Base-by-base conservation (phyloP, 2,888 invertebrate genomes). In the Stenolophus ochropezus region DNA sequence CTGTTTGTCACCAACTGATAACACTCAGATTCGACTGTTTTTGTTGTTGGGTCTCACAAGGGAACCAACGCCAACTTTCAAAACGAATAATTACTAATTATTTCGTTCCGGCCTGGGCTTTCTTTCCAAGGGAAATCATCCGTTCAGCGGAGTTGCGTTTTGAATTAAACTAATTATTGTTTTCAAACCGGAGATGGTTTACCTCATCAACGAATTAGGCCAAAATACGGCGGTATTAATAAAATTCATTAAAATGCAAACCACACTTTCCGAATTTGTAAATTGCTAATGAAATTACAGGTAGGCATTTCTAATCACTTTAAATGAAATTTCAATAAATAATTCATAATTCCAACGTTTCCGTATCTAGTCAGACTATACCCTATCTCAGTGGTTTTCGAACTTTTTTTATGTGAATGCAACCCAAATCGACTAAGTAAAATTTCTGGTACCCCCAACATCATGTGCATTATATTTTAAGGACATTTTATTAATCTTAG, bases 1-100 rank as follows among this genome's bases (percentile, higher is more conserved):
- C 65, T 69, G 65, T 69, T 69, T 69, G 65, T 69, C 65, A 69
- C 65, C 65, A 27, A 33, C 65, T 69, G 65, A 69, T 69, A 69
- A 69, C 4, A 33, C 18, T 69, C 11, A 33, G 33, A 33, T 18
- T 69, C 33, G 11, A 69, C 65, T 69, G 65, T 42, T 69, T 69
- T 69, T 69, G 65, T 33, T 69, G 65, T 18, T 18, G 27, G 33
- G 27, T 11, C n/a, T n/a, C n/a, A n/a, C 65, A 8, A 69, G 27
- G 33, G 65, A 69, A 56, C 18, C 11, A 18, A 33, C 18, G 33
- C 27, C 27, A 69, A 69, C 33, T 61, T 61, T 61, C 25, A 61
- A n/a, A 42, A 61, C 11, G 25, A 69, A 42, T 69, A 18, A 69
- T 69, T 69, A 69, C 33, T 33, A 33, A 69, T 69, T 69, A 33